phyloP scores from a whole-genome alignment of 2,113 vertebrate species.

The Phoxinus phoxinus region DNA sequence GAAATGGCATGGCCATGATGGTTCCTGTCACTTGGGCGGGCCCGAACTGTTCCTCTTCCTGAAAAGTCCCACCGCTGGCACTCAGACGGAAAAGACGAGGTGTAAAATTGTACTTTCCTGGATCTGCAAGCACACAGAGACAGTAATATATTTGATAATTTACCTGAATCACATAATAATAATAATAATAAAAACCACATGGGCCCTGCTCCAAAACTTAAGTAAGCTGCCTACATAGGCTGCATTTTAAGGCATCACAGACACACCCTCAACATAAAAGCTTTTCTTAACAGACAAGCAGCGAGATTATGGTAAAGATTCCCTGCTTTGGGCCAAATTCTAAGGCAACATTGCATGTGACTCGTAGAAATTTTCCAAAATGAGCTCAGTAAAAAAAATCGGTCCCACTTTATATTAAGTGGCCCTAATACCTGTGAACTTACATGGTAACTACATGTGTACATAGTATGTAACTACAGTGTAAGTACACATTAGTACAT shows the following conservation, averaged over 20 bases:
- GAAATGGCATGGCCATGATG: conserved; percentile 79
- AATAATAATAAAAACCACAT: neutral
- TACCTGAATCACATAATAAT: neutral
- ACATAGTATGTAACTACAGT: too few relatives aligned
- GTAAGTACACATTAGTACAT: too few relatives aligned
- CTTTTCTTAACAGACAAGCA: too few relatives aligned
- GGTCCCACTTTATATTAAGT: too few relatives aligned
- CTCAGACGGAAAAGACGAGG: conserved; percentile 76
- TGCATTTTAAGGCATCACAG: neutral
- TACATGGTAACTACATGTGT: too few relatives aligned
- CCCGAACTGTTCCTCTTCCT: conserved; percentile 74
- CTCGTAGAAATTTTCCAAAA: too few relatives aligned
- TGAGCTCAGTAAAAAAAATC: neutral
- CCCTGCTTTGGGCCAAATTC: too few relatives aligned
- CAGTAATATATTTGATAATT: neutral
- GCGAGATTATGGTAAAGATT: too few relatives aligned
- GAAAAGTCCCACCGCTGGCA: conserved; percentile 74
- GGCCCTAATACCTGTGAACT: too few relatives aligned
- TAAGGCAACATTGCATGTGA: too few relatives aligned
- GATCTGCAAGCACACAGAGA: conserved; percentile 65
- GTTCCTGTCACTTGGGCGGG: conserved; percentile 66
- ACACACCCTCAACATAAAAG: too few relatives aligned
- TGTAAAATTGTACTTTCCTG: conserved; percentile 81
- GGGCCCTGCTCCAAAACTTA: neutral
- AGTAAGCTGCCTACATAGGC: neutral